phyloP scores from a whole-genome alignment of 2,797 vertebrate species.

The Buphagus erythrorhynchus region DNA sequence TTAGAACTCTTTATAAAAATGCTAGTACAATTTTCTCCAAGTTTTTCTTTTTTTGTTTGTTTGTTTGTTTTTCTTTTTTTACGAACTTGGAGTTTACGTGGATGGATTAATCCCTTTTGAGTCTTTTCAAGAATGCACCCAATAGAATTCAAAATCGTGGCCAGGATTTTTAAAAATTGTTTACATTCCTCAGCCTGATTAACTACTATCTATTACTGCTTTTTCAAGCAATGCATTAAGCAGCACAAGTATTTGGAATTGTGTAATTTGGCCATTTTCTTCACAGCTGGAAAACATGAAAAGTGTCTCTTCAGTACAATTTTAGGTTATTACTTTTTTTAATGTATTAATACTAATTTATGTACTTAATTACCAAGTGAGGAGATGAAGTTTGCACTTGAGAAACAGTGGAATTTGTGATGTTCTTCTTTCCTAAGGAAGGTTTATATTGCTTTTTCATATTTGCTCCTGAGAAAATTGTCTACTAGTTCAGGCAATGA shows the following conservation, averaged over 20 bases:
- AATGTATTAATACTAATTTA: background rate
- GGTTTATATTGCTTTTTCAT: background rate
- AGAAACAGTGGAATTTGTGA: background rate
- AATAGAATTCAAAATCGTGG: background rate
- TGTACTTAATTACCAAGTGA: background rate
- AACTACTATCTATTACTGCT: background rate
- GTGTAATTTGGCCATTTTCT: background rate
- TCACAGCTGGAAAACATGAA: background rate
- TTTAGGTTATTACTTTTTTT: background rate
- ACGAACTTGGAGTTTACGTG: background rate
- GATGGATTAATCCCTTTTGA: background rate
- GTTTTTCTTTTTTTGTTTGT: background rate
- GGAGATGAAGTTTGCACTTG: background rate
- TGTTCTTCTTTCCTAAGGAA: background rate
- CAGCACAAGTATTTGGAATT: background rate
- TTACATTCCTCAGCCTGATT: accelerated
- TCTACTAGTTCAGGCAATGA: background rate
- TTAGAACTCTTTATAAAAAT: background rate
- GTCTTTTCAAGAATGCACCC: background rate
- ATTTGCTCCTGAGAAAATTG: background rate
- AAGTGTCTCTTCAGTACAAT: background rate
- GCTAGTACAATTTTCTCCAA: background rate
- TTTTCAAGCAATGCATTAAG: background rate
- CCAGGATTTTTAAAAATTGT: background rate
- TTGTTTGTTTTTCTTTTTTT: background rate